These are phyloP conservation scores for Epistrophella euchroma DNA, from an alignment of 2,888 invertebrate species.

Conservation along the genomic window DNA sequence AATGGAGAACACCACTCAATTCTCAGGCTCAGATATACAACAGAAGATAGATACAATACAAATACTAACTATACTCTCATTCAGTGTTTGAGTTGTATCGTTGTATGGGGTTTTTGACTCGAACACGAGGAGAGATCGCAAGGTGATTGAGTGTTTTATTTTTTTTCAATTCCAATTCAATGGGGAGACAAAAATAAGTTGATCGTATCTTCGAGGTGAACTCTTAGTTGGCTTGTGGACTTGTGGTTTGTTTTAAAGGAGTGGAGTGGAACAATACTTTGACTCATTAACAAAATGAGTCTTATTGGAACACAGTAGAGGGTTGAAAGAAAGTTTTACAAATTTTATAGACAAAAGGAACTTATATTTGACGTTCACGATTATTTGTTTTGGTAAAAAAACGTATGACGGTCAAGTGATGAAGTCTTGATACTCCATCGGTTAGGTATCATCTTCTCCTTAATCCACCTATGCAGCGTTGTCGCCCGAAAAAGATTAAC, in stretches of 20 bases:
- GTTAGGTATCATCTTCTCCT: too few relatives aligned
- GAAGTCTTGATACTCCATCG: too few relatives aligned
- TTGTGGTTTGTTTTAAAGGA: constrained; percentile 3
- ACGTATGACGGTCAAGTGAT: too few relatives aligned
- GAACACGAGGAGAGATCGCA: constrained; percentile 35
- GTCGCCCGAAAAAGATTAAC: too few relatives aligned
- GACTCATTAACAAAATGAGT: background rate
- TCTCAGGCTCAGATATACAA: constrained; percentile 33
- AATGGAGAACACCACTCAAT: constrained; percentile 54
- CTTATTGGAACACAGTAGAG: constrained; percentile 20
- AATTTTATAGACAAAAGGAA: background rate
- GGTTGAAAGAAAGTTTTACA: background rate
- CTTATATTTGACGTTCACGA: too few relatives aligned
- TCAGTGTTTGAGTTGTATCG: constrained; percentile 56
- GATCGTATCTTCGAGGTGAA: constrained; percentile 24
- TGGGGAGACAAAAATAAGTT: constrained; percentile 15
- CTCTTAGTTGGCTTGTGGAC: background rate
- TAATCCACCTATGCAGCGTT: too few relatives aligned
- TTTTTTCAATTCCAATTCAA: background rate
- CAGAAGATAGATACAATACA: constrained; percentile 19
- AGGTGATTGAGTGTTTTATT: constrained; percentile 34
- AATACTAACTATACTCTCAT: constrained; percentile 20
- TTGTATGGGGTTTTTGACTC: constrained; percentile 39
- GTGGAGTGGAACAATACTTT: background rate
- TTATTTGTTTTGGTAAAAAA: too few relatives aligned